Evolutionary conservation across 2,888 invertebrate genomes (phyloP).

Genomic region (Mellilla xanthometata): DNA sequence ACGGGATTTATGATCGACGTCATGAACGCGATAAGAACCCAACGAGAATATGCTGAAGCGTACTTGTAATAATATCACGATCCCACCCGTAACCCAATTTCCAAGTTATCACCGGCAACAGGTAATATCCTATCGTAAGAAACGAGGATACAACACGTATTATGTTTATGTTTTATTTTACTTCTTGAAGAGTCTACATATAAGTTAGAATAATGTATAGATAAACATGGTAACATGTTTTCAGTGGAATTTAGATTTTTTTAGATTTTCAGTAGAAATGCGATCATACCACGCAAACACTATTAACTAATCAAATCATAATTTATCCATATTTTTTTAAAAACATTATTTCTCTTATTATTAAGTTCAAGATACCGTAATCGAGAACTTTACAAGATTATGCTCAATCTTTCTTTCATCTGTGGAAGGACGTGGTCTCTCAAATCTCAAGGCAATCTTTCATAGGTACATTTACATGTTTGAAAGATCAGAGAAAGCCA

Average conservation of each 20-base stretch:
- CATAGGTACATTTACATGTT: constrained; percentile 18
- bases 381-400: no score
- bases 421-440: constrained; percentile 3
- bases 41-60: constrained; percentile 35
- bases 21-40: constrained; percentile 43
- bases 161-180: neutral
- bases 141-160: constrained; percentile 8
- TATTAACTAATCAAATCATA: no score
- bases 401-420: neutral
- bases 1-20: constrained; percentile 49
- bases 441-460: constrained; percentile 19
- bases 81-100: constrained; percentile 37
- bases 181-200: no score
- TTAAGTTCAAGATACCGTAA: constrained; percentile 4
- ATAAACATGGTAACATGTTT: no score
- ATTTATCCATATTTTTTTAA: no score
- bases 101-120: constrained; percentile 40
- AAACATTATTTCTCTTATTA: no score
- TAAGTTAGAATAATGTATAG: no score
- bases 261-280: no score
- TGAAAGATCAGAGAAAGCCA: constrained; percentile 19
- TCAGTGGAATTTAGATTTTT: no score
- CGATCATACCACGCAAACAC: neutral
- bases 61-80: constrained; percentile 15
- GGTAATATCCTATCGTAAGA: constrained; percentile 29